Base-by-base conservation (phyloP, 2,888 invertebrate species). In the Nymphalis urticae region DNA sequence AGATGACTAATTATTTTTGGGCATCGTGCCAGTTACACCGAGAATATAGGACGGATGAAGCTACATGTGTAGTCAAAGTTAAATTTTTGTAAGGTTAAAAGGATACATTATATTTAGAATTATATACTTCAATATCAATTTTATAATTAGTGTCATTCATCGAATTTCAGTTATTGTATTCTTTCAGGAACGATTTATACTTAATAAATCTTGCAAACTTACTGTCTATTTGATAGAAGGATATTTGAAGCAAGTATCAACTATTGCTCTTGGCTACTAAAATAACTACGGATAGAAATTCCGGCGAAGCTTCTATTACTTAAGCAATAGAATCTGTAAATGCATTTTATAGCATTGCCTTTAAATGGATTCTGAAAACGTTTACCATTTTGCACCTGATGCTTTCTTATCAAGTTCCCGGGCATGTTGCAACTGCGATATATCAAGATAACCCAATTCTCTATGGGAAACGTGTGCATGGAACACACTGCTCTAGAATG, bases 381-480 rank as follows among this genome's bases (percentile, higher is more conserved):
- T 56, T 32, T 24, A 58, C 36, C 48, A 59, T 68, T 64, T 72
- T 66, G 68, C 72, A 71, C 72, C 72, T 72, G 65, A 59, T 64
- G 32, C 51, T 59, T 68, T 70, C 76, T 75, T 85, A 85, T 85
- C 85, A 64, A 65, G 70, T 79, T 81, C 79, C 81, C 72, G 83
- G 73, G 61, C 72, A 77, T 82, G 82, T 79, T 78, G 82, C 75
- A 84, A 84, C 77, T 75, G 76, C 81, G 76, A 92, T 92, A 86
- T 82, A 89, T 92, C 90, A 92, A 87, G 92, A 92, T 92, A 92
- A 88, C 92, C 92, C 80, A 82, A 85, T 88, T 90, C 65, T 82
- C 81, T 79, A 85, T 85, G 86, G 85, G 88, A 87, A 84, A 74
- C 80, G 82, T 85, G 79, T 82, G 76, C 76, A 72, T 77, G 80